phyloP scores from a whole-genome alignment of 2,797 vertebrate species.

The Pteronotus mesoamericanus region DNA sequence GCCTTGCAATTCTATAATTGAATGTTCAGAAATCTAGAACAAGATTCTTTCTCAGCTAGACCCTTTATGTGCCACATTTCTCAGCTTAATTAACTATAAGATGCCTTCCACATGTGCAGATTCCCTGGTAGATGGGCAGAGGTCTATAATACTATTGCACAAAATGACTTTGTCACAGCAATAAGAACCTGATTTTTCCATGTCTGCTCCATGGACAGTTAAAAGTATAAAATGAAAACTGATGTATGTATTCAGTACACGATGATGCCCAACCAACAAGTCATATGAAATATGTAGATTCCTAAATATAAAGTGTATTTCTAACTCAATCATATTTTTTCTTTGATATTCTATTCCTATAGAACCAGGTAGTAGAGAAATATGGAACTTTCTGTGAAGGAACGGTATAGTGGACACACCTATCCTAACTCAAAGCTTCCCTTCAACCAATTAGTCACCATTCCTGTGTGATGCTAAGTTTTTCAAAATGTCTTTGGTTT shows the following conservation, averaged over 20 bases:
- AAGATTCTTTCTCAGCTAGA: neutral
- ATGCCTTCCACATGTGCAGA: neutral
- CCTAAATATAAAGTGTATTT: neutral
- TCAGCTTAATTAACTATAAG: neutral
- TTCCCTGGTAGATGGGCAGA: neutral
- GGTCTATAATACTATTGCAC: neutral
- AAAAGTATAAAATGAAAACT: neutral
- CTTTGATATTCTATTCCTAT: neutral
- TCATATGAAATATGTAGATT: neutral
- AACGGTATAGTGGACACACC: neutral
- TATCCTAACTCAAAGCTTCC: neutral
- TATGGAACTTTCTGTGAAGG: neutral
- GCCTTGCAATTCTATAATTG: neutral
- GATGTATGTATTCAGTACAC: neutral
- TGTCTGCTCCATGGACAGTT: neutral
- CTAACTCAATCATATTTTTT: neutral
- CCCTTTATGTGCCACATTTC: neutral
- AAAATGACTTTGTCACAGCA: neutral
- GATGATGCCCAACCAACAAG: neutral
- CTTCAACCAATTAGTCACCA: neutral
- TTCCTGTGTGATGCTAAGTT: neutral
- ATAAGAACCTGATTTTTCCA: neutral
- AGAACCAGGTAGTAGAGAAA: neutral
- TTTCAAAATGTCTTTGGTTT: neutral
- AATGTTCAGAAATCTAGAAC: neutral